These are phyloP conservation scores for Tribolium madens DNA, from an alignment of 1,140 invertebrate genomes.

Conservation along the genomic window DNA sequence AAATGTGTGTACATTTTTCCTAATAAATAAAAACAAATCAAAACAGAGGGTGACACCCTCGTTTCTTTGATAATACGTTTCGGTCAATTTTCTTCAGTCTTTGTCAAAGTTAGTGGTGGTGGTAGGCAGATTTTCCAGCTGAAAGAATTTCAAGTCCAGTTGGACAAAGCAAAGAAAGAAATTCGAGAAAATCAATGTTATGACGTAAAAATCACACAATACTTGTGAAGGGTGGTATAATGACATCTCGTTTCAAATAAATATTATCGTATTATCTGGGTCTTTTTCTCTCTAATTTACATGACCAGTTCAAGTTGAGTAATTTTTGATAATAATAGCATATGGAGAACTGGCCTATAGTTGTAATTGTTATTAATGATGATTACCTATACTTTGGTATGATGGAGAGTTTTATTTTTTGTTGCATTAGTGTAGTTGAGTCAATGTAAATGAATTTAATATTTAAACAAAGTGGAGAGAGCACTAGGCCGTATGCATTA, in stretches of 20 bases:
- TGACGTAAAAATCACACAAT: slow-evolving; percentile 17
- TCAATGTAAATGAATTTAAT: background rate
- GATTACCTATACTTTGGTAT: background rate
- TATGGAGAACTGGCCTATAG: background rate
- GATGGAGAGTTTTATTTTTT: background rate
- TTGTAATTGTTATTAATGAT: background rate
- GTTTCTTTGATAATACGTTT: slow-evolving; percentile 33
- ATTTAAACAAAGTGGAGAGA: background rate
- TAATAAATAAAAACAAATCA: slow-evolving; percentile 5
- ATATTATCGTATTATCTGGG: slow-evolving; percentile 8
- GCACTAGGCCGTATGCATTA: background rate
- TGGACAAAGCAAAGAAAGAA: slow-evolving; percentile 26
- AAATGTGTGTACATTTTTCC: background rate
- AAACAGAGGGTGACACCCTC: slow-evolving; percentile 20
- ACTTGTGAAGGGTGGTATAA: slow-evolving; percentile 2
- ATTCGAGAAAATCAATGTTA: slow-evolving; percentile 24
- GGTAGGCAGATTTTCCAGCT: slow-evolving; percentile 28
- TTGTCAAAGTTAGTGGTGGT: slow-evolving; percentile 23
- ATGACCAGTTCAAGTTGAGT: background rate
- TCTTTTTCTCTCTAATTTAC: slow-evolving; percentile 12
- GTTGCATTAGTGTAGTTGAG: background rate
- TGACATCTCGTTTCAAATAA: slow-evolving; percentile 13
- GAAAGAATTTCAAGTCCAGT: slow-evolving; percentile 22
- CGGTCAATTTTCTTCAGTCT: slow-evolving; percentile 34
- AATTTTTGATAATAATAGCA: background rate